Percentiles rank a stretch among this genome's conserved stretches.
These are phyloP conservation scores for Oophaga sylvatica DNA, from an alignment of 2,797 vertebrate genomes.

Conservation along the genomic window DNA sequence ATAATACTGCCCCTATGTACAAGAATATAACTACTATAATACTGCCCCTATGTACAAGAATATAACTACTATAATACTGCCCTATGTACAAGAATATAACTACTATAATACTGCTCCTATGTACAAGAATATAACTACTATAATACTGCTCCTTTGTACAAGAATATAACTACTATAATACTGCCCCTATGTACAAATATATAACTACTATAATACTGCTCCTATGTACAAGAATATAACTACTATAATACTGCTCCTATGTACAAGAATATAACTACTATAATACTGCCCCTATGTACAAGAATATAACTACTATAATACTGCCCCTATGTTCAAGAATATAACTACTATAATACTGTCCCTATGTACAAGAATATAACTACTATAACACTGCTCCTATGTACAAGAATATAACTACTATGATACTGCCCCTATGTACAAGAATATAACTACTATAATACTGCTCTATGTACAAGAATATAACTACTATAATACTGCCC, in stretches of 20 bases:
- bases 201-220: not conserved
- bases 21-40: conserved; percentile 6
- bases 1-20: not conserved
- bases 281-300: not conserved
- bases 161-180: not conserved
- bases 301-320: not conserved
- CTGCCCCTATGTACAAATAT: not conserved
- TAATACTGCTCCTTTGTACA: not conserved
- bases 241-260: not conserved
- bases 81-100: not conserved
- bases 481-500: not conserved
- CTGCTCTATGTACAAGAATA: not conserved
- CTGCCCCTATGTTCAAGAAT: not conserved
- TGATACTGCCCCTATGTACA: not conserved
- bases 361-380: not conserved
- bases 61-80: not conserved
- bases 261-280: not conserved
- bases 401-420: not conserved
- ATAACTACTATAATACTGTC: not conserved
- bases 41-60: not conserved
- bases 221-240: conserved; percentile 5
- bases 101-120: not conserved
- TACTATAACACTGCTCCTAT: not conserved
- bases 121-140: not conserved
- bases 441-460: conserved; percentile 3